Base-by-base conservation (phyloP, 2,113 vertebrate species). In the Symphodus melops region DNA sequence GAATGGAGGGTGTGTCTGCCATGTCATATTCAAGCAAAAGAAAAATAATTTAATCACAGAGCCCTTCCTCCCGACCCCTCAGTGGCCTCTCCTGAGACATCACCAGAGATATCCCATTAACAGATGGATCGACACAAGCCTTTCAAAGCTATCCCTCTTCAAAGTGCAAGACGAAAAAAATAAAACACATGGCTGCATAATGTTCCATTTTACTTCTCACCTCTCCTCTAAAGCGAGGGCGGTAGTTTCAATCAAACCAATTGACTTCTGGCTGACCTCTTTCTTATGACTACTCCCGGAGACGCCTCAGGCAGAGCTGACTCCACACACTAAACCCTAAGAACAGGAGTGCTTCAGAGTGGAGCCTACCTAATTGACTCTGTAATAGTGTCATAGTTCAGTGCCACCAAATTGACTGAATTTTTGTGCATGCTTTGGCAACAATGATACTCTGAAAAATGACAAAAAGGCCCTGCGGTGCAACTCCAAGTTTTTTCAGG, bases 331-430 rank as follows among this genome's bases (percentile, higher is more conserved):
- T 42, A 19, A 81, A 76, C 71, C 77, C 62, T 48, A 44, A 60
- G 59, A 86, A 84, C 42, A 82, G 55, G 37, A 77, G 21, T 10
- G 52, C 68, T 70, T 77, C 58, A 65, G 57, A 88, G 71, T 77
- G 72, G 11, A 23, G 66, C 51, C 72, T 79, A 73, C 81, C 80
- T 89, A 87, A 90, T 87, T 89, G 82, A 89, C 87, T 86, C 81
- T 87, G 65, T 88, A 88, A 90, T 86, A 49, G 73, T 87, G 86
- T 73, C 81, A 88, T 88, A 89, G 85, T 87, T 89, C 82, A 82
- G 60, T 82, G 80, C 72, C 85, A 86, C 82, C 60, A 79, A 84
- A 90, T 87, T 75, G 77, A 90, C 78, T 75, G 75, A 41, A 70
- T 76, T 86, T 77, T 82, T 70, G 67, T 83, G 81, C 75, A 82